Base-by-base conservation (phyloP, 1,140 invertebrate genomes). In the Macrocentrus cingulum region DNA sequence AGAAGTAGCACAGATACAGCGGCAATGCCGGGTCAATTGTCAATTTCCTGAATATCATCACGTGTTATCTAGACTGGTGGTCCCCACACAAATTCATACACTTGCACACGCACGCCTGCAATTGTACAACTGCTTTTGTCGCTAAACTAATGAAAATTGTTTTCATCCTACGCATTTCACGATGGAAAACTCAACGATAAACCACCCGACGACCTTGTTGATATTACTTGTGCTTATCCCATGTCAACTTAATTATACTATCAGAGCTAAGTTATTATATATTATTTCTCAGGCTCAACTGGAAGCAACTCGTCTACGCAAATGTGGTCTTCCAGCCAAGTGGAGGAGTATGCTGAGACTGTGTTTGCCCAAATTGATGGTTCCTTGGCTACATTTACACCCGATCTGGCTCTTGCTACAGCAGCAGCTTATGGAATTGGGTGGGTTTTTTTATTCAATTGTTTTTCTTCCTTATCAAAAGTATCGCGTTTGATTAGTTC, bases 291-390 rank as follows among this genome's bases (percentile, higher is more conserved):
- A 77, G 75, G 71, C 59, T 74, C 67, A 4, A 57, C 66, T 53
- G 74, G 69, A 50, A 77, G 66, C 56, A 77, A 78, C 74, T 66
- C 70, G n/a, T 74, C 70, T 8, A 69, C 64, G 20, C 76, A 77
- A 59, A 69, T 69, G 29, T 79, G 76, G 76, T 72, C 72, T 11
- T 59, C 56, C 1, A 67, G 70, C 1, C 77, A 81, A 57, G 82
- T 83, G 37, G 85, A 85, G 60, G 84, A 85, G 59, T 80, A 91
- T 50, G 86, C 88, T 63, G 87, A 87, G 64, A 87, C 84, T 56
- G 80, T 88, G 61, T 88, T 85, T 15, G 88, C 86, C 13, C 89
- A 91, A 73, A 88, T 92, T 68, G 90, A 92, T 72, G 87, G 88
- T 39, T 88, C 87, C 2, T 79, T 92, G 2, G 89, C 88, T 2